Evolutionary conservation across 2,797 vertebrate genomes (phyloP), one percentile per base, ranked within the genome.

Genomic region (Anabacerthia variegaticeps): DNA sequence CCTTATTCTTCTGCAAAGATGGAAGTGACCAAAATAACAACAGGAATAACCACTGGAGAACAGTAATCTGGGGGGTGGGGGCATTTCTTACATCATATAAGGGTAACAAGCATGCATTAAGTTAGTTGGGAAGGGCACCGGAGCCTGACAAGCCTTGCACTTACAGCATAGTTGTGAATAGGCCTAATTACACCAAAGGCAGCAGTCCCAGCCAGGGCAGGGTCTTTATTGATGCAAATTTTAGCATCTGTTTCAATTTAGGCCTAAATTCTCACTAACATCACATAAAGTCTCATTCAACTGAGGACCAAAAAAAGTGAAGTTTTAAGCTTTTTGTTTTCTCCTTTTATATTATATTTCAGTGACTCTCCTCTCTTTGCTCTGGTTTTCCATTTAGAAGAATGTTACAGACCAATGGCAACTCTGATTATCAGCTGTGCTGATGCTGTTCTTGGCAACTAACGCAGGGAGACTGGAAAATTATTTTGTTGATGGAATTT

Each of bases 401-500:
- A 75, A 55, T 22, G 27, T 51, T 80, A 71, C 18, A 74, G 80
- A 71, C 49, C 39, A 89, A 14, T 23, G 76, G 26, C 22, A 90
- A 30, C 52, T 69, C 51, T 82, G 66, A 23, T 92, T 91, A 75
- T 92, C 44, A 94, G 66, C 51, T 75, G 17, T 76, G 48, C 39
- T 82, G 72, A 66, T 94, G 80, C 54, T 59, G 39, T 79, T 86
- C 85, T 85, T 95, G 79, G 87, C 88, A 95, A 26, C 56, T 46
- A 87, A 90, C 0, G 0, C n/a, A 59, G 24, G 44, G 67, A 95
- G 85, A 85, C 89, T 68, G 66, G 56, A 92, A 85, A 90, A 80
- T 37, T 0, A 76, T 85, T 94, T 85, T 94, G 56, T 41, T 80
- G 81, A 56, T 85, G 82, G 88, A 96, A 94, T 94, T 97, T 97